Evolutionary conservation across 2,888 invertebrate species (phyloP), one percentile per base, ranked within the genome.

Genomic region (Opisthograptis luteolata): DNA sequence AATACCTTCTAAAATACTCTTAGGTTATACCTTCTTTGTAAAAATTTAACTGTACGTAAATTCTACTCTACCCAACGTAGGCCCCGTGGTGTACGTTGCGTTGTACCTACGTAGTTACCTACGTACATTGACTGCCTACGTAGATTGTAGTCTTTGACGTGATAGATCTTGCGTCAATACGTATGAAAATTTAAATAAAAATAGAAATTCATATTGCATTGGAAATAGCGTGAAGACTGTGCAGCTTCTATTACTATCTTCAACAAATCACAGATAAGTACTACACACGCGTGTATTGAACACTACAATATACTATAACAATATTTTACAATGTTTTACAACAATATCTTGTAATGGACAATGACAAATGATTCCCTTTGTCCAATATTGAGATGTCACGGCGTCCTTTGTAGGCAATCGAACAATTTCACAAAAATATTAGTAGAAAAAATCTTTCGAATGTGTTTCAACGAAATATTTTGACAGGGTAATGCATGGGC

Each of bases 321-420:
- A 82, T 79, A 84, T 79, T 76, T 73, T 70, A 79, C 72, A 73
- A 79, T 74, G 71, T 79, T 75, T 73, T 66, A 76, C 71, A 83
- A 90, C 88, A 90, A 90, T 88, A 79, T 82, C 64, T 53, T 76
- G 76, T 88, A 87, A 90, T 89, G 86, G 87, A 84, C 87, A 86
- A 81, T 88, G 89, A 89, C 87, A 89, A 90, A 90, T 89, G 86
- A 79, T 81, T 80, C 76, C 75, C 64, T 76, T 87, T 88, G 84
- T 86, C 65, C 62, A 79, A 86, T 76, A 84, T 87, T 82, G 84
- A 90, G 88, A 82, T 80, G 87, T 89, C 88, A 87, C 77, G 72
- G 68, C 66, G 66, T 54, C 66, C 70, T 73, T 82, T 83, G 78
- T 79, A 64, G 63, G 47, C 68, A 81, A 86, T 83, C 79, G 79